Conservation (phyloP, 2,113 vertebrate species). For the Synchiropus splendidus region DNA sequence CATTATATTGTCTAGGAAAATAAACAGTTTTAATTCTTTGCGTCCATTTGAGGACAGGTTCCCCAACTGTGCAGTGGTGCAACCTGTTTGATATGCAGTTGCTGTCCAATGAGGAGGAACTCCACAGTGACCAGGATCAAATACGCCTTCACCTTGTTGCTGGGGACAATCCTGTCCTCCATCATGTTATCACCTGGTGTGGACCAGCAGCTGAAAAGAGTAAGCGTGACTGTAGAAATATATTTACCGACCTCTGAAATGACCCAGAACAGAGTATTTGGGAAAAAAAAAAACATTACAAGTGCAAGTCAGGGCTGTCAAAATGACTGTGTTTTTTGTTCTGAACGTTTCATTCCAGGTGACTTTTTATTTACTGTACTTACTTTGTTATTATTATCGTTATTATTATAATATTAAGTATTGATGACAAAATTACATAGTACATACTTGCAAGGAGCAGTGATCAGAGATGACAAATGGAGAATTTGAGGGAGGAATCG, state of each 20-base stretch:
- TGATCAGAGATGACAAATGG: too few relatives aligned
- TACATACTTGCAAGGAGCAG: too few relatives aligned
- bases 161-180: constrained; percentile 74
- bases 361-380: not conserved
- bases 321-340: too few relatives aligned
- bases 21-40: not conserved
- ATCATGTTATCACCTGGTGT: constrained; percentile 80
- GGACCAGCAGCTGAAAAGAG: constrained; percentile 78
- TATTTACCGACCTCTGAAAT: not conserved
- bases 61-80: constrained; percentile 81
- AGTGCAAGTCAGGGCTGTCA: too few relatives aligned
- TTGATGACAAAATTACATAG: too few relatives aligned
- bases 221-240: constrained; percentile 24
- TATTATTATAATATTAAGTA: too few relatives aligned
- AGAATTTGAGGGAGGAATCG: too few relatives aligned
- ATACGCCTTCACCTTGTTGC: constrained; percentile 79
- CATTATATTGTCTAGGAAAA: not conserved
- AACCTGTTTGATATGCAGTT: constrained; percentile 77
- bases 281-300: too few relatives aligned
- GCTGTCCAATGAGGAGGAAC: constrained; percentile 78
- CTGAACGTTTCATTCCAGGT: not conserved
- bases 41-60: constrained; percentile 64
- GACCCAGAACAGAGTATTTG: too few relatives aligned
- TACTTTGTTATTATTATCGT: too few relatives aligned
- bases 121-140: constrained; percentile 81